phyloP scores from a whole-genome alignment of 2,888 invertebrate species.

The Drosophila borealis region DNA sequence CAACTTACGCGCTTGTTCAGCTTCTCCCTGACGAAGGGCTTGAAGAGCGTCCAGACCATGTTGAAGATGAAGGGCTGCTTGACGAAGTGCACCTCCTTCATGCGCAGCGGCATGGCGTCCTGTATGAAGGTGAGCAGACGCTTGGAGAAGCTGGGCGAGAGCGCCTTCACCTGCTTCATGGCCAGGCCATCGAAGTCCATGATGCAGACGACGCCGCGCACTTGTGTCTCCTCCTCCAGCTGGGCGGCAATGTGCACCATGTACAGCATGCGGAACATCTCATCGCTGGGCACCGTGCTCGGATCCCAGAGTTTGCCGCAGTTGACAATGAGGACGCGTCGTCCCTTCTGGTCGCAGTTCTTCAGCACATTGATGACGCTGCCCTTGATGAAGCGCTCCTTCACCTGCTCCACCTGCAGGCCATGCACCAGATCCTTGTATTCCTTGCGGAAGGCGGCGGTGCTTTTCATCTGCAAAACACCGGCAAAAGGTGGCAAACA shows the following conservation, averaged over 20 bases:
- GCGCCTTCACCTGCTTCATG: slow-evolving; percentile 89
- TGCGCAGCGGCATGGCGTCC: slow-evolving; percentile 93
- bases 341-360: slow-evolving; percentile 90
- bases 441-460: slow-evolving; percentile 91
- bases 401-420: slow-evolving; percentile 89
- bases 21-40: slow-evolving; percentile 92
- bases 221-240: slow-evolving; percentile 91
- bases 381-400: slow-evolving; percentile 89
- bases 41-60: slow-evolving; percentile 93
- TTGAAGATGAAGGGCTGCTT: slow-evolving; percentile 94
- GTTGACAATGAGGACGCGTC: slow-evolving; percentile 90
- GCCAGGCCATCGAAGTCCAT: slow-evolving; percentile 93
- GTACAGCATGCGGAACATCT: slow-evolving; percentile 92
- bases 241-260: slow-evolving; percentile 92
- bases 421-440: slow-evolving; percentile 88
- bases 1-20: slow-evolving; percentile 90
- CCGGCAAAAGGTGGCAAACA: background rate
- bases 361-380: slow-evolving; percentile 92
- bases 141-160: slow-evolving; percentile 91
- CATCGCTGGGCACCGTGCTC: slow-evolving; percentile 89
- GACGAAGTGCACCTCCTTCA: slow-evolving; percentile 94
- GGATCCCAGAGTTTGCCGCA: slow-evolving; percentile 92
- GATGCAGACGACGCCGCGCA: slow-evolving; percentile 92
- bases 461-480: slow-evolving; percentile 88
- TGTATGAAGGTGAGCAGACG: slow-evolving; percentile 92